Evolutionary conservation across 2,113 vertebrate species (phyloP), one percentile per base, ranked within the genome.

Genomic region (Calonectris borealis): DNA sequence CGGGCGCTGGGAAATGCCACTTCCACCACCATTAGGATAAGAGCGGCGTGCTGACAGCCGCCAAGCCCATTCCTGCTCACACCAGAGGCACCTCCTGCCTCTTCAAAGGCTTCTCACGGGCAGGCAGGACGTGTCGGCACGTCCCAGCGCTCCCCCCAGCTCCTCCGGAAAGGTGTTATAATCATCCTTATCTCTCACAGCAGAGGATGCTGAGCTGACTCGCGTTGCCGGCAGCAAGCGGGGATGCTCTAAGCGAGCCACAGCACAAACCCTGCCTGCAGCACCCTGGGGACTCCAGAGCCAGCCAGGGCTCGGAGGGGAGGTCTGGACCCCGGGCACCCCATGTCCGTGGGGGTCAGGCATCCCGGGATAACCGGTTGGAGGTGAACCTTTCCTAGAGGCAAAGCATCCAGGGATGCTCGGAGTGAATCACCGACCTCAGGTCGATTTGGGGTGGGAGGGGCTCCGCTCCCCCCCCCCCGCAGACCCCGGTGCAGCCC

Each of bases 181-280:
- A 86, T 36, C 65, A 20, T 42, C 71, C 38, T 14, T 2, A 57
- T 65, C 93, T 52, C 55, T 16, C 76, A 0, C 6, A 12, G 46
- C 49, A 15, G 55, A 42, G 1, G 72, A 52, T 22, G 88, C 72
- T 7, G 72, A 86, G 72, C 51, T 8, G 83, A 31, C 32, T 42
- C 1, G 42, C 49, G 13, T 15, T 0, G 29, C 83, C 22, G 0
- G 62, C 46, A n/a, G 66, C 78, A 5, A 83, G 38, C 48, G 6
- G 1, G 0, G 71, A 42, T 51, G 87, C 55, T 91, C 34, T 1
- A 26, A 66, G 18, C 1, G 0, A 68, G 38, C n/a, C 11, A 1
- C 3, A 1, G 34, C 22, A 14, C 51, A 31, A 52, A 73, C 13
- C 65, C 44, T 13, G 4, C 8, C 68, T 3, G 14, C 2, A 7